Conservation (phyloP, 2,888 invertebrate species). For the Trichogramma dendrolimi region DNA sequence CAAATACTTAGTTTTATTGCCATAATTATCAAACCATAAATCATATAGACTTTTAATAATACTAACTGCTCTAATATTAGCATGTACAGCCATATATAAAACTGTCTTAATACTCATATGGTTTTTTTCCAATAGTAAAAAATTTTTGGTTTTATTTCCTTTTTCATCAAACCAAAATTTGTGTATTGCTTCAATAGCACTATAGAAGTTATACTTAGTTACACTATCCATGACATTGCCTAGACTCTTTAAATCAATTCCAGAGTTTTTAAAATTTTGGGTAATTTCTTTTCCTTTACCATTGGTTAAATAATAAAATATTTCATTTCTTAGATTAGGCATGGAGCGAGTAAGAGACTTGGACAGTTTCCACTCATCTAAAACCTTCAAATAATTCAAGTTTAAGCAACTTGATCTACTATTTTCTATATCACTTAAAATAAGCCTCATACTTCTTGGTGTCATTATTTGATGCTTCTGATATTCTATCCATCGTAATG, state of each 20-base stretch:
- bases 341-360: slow-evolving; percentile 5
- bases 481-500: slow-evolving; percentile 40
- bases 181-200: slow-evolving; percentile 5
- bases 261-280: slow-evolving; percentile 8
- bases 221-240: slow-evolving; percentile 21
- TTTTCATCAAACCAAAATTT: slow-evolving; percentile 33
- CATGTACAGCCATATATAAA: background rate
- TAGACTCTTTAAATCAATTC: slow-evolving; percentile 15
- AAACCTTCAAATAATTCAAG: slow-evolving; percentile 26
- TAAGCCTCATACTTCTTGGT: slow-evolving; percentile 31
- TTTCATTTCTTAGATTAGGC: background rate
- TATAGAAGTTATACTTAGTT: background rate
- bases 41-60: slow-evolving; percentile 38
- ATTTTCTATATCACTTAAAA: slow-evolving; percentile 35
- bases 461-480: slow-evolving; percentile 33
- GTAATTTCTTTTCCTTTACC: slow-evolving; percentile 13
- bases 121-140: slow-evolving; percentile 25
- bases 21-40: slow-evolving; percentile 34
- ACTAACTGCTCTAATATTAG: slow-evolving; percentile 30
- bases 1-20: slow-evolving; percentile 15
- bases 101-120: slow-evolving; percentile 27
- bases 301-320: slow-evolving; percentile 9
- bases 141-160: slow-evolving; percentile 31
- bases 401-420: slow-evolving; percentile 33
- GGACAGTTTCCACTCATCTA: slow-evolving; percentile 31